A percentile compares a stretch with the other conserved stretches of the same genome.
phyloP scores from a whole-genome alignment of 1,140 invertebrate species.

The Grapholita molesta region DNA sequence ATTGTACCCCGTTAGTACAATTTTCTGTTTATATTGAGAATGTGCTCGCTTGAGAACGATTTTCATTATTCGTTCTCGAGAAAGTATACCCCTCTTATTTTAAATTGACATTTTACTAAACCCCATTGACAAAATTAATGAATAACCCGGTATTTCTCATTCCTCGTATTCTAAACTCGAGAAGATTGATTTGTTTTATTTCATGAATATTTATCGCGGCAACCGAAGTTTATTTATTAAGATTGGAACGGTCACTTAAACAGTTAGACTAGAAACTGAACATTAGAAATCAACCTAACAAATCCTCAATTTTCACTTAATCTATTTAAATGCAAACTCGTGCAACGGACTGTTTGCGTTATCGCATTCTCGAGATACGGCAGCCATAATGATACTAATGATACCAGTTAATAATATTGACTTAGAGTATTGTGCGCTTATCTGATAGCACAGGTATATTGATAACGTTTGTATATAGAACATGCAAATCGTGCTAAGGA shows the following conservation, averaged over 20 bases:
- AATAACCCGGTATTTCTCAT: too few species aligned
- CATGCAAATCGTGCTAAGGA: constrained; percentile 7
- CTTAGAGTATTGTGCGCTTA: background rate
- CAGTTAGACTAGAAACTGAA: background rate
- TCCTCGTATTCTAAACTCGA: too few species aligned
- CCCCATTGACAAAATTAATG: too few species aligned
- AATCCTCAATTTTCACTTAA: constrained; percentile 10
- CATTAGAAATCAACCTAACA: background rate
- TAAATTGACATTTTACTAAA: too few species aligned
- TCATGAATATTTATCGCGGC: too few species aligned
- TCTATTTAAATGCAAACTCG: constrained; percentile 1
- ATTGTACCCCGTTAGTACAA: too few species aligned
- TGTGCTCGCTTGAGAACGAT: too few species aligned
- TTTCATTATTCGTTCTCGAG: too few species aligned
- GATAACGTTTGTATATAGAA: constrained; percentile 5
- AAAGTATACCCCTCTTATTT: too few species aligned
- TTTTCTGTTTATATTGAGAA: too few species aligned
- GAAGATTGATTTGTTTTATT: too few species aligned
- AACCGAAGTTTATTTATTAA: too few species aligned
- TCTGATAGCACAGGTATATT: background rate
- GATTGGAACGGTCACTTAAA: background rate
- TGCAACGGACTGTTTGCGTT: background rate
- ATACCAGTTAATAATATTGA: constrained; percentile 16
- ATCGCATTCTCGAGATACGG: constrained; percentile 8
- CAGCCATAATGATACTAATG: background rate